Evolutionary conservation across 2,113 vertebrate species (phyloP).

Genomic region (Eclectus roratus): DNA sequence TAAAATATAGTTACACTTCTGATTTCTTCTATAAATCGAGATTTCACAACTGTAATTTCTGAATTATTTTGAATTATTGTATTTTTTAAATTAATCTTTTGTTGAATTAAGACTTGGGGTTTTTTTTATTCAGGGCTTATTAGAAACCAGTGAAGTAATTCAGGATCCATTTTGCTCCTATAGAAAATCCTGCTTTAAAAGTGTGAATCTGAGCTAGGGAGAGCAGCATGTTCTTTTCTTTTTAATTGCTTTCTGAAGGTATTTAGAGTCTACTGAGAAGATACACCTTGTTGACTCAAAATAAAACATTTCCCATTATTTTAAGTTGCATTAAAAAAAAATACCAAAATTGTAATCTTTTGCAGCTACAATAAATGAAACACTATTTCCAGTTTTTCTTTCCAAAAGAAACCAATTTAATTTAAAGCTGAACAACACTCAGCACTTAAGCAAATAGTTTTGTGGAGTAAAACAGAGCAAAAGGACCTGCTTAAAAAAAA

Average conservation of each 20-base stretch:
- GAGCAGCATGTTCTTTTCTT: background rate
- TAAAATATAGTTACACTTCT: background rate
- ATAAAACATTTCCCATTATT: background rate
- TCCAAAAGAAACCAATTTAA: background rate
- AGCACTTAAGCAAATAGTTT: background rate
- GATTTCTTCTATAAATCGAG: background rate
- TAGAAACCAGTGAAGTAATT: background rate
- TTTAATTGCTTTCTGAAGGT: background rate
- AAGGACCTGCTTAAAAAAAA: background rate
- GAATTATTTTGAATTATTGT: background rate
- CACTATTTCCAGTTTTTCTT: background rate
- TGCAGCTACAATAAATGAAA: background rate
- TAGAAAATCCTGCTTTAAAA: background rate
- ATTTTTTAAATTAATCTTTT: background rate
- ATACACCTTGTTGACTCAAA: background rate
- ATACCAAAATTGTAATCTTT: background rate
- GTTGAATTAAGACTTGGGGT: background rate
- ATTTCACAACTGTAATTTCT: background rate
- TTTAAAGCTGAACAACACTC: background rate
- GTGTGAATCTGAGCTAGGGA: background rate
- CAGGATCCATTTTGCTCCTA: background rate
- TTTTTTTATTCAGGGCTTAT: background rate
- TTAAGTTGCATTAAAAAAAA: background rate
- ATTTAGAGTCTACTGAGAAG: background rate
- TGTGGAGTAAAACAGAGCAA: background rate